Evolutionary conservation across 2,113 vertebrate genomes (phyloP).

Genomic region (Apodemus sylvaticus): DNA sequence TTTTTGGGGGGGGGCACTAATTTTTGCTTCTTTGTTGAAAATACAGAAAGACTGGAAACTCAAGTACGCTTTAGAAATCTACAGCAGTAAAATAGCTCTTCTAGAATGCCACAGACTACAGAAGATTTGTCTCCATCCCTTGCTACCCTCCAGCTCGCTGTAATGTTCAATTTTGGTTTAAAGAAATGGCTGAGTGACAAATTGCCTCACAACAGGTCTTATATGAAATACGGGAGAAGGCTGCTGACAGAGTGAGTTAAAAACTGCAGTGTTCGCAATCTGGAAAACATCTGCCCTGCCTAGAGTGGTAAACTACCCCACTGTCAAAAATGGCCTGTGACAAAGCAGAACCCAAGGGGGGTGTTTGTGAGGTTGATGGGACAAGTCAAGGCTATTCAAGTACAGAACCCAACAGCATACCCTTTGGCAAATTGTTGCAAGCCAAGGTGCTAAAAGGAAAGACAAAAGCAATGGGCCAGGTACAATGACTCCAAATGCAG

Average conservation of each 20-base stretch:
- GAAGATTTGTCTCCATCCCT: conserved; percentile 28
- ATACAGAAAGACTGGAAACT: conserved; percentile 27
- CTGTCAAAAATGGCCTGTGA: conserved; percentile 68
- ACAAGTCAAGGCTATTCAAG: conserved; percentile 66
- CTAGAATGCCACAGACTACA: conserved; percentile 17
- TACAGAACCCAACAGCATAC: not conserved
- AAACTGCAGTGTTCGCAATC: conserved; percentile 68
- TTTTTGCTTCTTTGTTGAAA: conserved; percentile 58
- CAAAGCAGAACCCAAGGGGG: conserved; percentile 60
- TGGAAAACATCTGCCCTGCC: conserved; percentile 79
- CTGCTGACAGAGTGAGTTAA: conserved; percentile 72
- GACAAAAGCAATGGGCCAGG: conserved; percentile 28
- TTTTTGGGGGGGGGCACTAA: conserved; percentile 39
- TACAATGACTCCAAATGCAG: not conserved
- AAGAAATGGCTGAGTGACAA: conserved; percentile 78
- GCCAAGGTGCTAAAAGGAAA: conserved; percentile 45
- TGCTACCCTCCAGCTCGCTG: conserved; percentile 40
- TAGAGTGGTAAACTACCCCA: conserved; percentile 42
- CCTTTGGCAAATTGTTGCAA: conserved; percentile 42
- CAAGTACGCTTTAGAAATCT: conserved; percentile 55
- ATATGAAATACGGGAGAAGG: conserved; percentile 66
- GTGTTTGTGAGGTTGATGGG: conserved; percentile 28
- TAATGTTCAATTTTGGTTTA: conserved; percentile 73
- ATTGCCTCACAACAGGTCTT: conserved; percentile 76
- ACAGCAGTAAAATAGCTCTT: conserved; percentile 65